Evolutionary conservation across 2,113 vertebrate genomes (phyloP).

Genomic region (Ctenomys sociabilis): DNA sequence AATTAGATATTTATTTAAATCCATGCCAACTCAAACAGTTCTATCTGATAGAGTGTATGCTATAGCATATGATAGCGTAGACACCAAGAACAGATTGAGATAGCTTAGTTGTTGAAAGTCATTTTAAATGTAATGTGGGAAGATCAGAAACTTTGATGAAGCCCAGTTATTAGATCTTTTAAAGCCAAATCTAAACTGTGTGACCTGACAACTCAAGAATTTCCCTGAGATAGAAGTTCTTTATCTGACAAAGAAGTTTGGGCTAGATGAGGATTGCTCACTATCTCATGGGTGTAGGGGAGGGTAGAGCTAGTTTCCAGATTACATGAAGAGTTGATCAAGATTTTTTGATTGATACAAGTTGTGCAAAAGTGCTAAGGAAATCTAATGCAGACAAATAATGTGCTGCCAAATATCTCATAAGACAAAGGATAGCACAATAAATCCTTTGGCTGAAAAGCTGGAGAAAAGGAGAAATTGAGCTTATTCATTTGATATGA

Average conservation of each 20-base stretch:
- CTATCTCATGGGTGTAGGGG: neutral
- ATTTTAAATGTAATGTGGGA: neutral
- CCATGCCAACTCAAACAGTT: neutral
- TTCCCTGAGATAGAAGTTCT: neutral
- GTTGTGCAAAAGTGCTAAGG: neutral
- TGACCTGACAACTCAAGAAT: neutral
- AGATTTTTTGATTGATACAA: neutral
- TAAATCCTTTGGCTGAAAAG: neutral
- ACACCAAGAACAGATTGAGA: conserved; percentile 11
- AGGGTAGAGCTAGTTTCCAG: neutral
- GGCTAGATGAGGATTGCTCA: neutral
- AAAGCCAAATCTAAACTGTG: neutral
- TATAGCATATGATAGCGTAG: neutral
- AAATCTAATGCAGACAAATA: neutral
- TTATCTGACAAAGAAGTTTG: neutral
- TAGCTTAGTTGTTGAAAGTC: neutral
- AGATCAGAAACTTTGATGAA: neutral
- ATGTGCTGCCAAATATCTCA: neutral
- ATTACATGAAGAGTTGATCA: neutral
- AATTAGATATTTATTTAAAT: conserved; percentile 27
- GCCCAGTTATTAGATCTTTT: neutral
- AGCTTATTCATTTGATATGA: neutral
- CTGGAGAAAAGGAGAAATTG: neutral
- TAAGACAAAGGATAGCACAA: neutral
- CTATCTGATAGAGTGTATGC: neutral